A percentile compares a stretch with the other conserved stretches of the same genome.
Conservation (phyloP, 2,888 invertebrate species). For the Falcaria lacertinaria region DNA sequence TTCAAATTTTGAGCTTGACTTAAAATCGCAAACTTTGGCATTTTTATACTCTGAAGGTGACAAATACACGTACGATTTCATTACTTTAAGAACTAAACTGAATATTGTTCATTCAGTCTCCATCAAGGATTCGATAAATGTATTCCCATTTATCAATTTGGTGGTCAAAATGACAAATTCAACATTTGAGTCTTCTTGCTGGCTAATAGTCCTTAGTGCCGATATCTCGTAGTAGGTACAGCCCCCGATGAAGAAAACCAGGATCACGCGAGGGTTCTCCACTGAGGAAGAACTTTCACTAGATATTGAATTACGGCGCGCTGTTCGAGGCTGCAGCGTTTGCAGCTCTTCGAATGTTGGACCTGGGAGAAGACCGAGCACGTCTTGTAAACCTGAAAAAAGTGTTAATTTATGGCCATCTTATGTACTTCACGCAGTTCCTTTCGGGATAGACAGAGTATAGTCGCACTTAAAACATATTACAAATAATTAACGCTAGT, state of each 20-base stretch:
- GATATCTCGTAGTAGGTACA: conserved; percentile 97
- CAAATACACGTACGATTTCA: too few species aligned
- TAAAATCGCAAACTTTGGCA: too few species aligned
- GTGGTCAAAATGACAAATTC: conserved; percentile 96
- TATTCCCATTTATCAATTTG: conserved; percentile 93
- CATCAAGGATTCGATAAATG: conserved; percentile 89
- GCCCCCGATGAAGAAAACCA: conserved; percentile 98
- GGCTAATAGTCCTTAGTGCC: conserved; percentile 85
- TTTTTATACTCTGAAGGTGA: too few species aligned
- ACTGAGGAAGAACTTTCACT: conserved; percentile 77
- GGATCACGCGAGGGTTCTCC: conserved; percentile 85
- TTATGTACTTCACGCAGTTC: too few species aligned
- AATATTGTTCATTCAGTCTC: conserved; percentile 55
- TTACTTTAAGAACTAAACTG: too few species aligned
- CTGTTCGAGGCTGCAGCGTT: conserved; percentile 77
- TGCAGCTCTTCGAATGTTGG: conserved; percentile 85
- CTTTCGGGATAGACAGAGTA: too few species aligned
- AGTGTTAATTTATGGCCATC: too few species aligned
- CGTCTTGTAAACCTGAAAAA: conserved; percentile 85
- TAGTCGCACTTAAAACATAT: too few species aligned
- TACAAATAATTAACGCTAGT: too few species aligned
- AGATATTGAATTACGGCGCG: conserved; percentile 77
- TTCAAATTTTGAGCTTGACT: too few species aligned
- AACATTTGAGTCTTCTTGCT: conserved; percentile 89
- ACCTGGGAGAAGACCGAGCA: conserved; percentile 90